Base-by-base conservation (phyloP, 2,888 invertebrate genomes). In the Apamea crenata region DNA sequence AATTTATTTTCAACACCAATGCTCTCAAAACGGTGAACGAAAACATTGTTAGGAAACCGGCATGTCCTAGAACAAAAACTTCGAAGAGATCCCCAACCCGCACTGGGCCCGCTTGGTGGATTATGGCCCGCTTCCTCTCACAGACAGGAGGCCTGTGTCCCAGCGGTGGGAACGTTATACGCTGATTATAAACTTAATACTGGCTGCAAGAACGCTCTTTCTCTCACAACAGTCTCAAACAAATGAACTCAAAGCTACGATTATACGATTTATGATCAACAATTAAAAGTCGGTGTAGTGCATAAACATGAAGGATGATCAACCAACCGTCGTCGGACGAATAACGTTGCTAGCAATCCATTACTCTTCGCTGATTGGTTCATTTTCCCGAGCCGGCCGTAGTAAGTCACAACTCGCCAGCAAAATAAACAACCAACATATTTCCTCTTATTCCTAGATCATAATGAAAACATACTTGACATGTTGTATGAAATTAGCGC, bases 351-450 rank as follows among this genome's bases (percentile, higher is more conserved):
- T 16, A 59, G 61, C 63, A 71, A 86, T 81, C 77, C 66, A 82
- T 86, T 84, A 71, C 69, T 63, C 36, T 69, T 63, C 14, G 18
- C 77, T 84, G 78, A 82, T 82, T 84, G 70, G 74, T 80, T 77
- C 21, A 80, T 82, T 86, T 81, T 82, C 70, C 66, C 70, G 67
- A 75, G 65, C 72, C 47, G n/a, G 4, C 67, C 21, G 29, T 56
- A 73, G n/a, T 47, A 70, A 66, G n/a, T 63, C 72, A 76, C 72
- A 59, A 78, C 78, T 74, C 71, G 40, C 29, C 21, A 0, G 25
- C 18, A 56, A 77, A 75, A 85, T 59, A 67, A 74, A 77, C 56
- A 67, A 56, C 40, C 8, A 61, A 77, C 25, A 61, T 69, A 47
- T 72, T 77, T 72, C 8, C 59, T 70, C 71, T 71, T 75, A 73